Evolutionary conservation across 2,113 vertebrate species (phyloP).

Genomic region (Nerophis ophidion): DNA sequence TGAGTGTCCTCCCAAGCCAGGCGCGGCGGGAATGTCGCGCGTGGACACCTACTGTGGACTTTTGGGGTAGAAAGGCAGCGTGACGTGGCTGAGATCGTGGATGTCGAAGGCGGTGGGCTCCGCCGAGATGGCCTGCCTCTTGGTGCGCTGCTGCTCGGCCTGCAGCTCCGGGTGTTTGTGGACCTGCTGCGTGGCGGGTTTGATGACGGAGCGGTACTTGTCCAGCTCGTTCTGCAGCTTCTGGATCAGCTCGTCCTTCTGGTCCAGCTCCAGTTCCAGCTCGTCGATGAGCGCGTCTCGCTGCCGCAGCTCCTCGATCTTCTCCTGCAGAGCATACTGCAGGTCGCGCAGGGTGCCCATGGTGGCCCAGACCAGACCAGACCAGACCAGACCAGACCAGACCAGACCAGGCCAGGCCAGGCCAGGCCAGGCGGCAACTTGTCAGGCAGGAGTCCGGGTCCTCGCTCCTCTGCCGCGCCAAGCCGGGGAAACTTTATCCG

Average conservation of each 20-base stretch:
- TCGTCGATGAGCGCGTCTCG: slow-evolving; percentile 97
- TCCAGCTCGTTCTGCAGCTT: slow-evolving; percentile 95
- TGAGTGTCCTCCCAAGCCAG: too few species aligned
- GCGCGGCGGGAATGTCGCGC: too few species aligned
- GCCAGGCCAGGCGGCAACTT: slow-evolving; percentile 26
- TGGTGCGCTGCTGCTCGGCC: slow-evolving; percentile 86
- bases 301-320: slow-evolving; percentile 97
- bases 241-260: slow-evolving; percentile 98
- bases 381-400: too few species aligned
- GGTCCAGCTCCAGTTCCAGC: slow-evolving; percentile 96
- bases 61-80: slow-evolving; percentile 95
- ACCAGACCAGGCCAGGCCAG: too few species aligned
- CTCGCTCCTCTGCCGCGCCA: slow-evolving; percentile 45
- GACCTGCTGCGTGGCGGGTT: slow-evolving; percentile 91
- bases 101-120: slow-evolving; percentile 96
- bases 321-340: slow-evolving; percentile 98
- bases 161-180: slow-evolving; percentile 81
- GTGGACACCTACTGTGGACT: slow-evolving; percentile 89
- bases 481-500: slow-evolving; percentile 58
- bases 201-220: slow-evolving; percentile 96
- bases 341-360: slow-evolving; percentile 98
- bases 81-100: slow-evolving; percentile 97
- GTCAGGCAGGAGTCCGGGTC: slow-evolving; percentile 44
- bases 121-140: slow-evolving; percentile 95
- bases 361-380: too few species aligned